Percentiles rank a stretch among this genome's conserved stretches.
These are phyloP conservation scores for Uria aalge DNA, from an alignment of 2,113 vertebrate species.

Conservation along the genomic window DNA sequence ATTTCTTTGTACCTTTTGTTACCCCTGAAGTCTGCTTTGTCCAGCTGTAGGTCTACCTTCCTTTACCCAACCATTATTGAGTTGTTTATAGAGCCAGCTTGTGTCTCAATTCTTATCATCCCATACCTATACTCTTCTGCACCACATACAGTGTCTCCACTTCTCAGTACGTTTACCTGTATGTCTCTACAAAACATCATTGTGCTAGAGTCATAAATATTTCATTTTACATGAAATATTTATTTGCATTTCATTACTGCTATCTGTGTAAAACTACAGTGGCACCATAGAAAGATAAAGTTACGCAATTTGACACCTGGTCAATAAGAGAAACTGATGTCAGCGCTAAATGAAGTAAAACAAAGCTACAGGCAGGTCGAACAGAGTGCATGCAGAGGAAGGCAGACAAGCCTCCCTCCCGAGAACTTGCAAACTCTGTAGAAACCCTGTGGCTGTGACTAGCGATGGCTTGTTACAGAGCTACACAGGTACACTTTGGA, in stretches of 20 bases:
- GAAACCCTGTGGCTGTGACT: neutral
- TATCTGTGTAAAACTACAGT: neutral
- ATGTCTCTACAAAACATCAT: neutral
- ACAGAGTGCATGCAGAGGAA: neutral
- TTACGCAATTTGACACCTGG: neutral
- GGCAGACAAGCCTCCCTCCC: neutral
- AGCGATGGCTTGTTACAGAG: neutral
- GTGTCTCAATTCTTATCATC: neutral
- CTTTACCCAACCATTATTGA: neutral
- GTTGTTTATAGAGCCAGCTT: neutral
- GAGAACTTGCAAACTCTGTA: neutral
- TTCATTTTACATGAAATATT: neutral
- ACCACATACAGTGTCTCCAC: neutral
- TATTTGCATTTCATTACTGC: neutral
- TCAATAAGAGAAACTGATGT: neutral
- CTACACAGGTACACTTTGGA: neutral
- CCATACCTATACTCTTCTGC: neutral
- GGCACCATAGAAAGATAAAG: neutral
- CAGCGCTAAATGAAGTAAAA: neutral
- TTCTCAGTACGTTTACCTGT: neutral
- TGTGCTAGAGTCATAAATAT: neutral
- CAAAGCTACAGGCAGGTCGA: neutral
- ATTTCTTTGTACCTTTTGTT: neutral
- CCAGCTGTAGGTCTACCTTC: neutral
- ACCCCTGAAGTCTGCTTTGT: neutral